Evolutionary conservation across 2,888 invertebrate genomes (phyloP).

Genomic region (Drosophila infuscata): DNA sequence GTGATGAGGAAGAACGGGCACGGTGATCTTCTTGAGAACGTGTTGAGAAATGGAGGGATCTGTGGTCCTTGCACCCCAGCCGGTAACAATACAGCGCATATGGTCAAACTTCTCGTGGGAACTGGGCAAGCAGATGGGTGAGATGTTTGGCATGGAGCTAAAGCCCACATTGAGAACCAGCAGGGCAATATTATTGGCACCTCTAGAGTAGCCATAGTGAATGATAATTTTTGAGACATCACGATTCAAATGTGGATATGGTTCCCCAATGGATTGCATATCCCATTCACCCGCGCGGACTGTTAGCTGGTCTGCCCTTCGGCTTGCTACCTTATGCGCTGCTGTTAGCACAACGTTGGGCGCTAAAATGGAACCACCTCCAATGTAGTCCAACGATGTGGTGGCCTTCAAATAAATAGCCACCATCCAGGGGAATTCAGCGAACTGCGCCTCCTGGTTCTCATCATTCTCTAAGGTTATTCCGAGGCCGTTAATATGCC

Average conservation of each 20-base stretch:
- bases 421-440: slow-evolving; percentile 54
- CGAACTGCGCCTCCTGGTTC: slow-evolving; percentile 21
- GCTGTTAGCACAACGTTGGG: slow-evolving; percentile 90
- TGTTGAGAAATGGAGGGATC: slow-evolving; percentile 86
- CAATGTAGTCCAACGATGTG: background rate
- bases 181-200: slow-evolving; percentile 89
- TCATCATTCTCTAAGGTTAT: rapidly evolving
- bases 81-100: slow-evolving; percentile 73
- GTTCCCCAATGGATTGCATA: slow-evolving; percentile 66
- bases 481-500: background rate
- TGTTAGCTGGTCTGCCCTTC: slow-evolving; percentile 87
- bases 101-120: slow-evolving; percentile 74
- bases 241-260: slow-evolving; percentile 89
- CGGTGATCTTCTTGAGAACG: slow-evolving; percentile 89
- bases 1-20: slow-evolving; percentile 87
- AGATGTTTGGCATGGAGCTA: slow-evolving; percentile 87
- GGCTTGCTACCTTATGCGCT: slow-evolving; percentile 82
- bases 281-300: slow-evolving; percentile 90
- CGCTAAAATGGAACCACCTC: slow-evolving; percentile 58
- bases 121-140: slow-evolving; percentile 87
- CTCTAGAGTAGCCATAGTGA: slow-evolving; percentile 85
- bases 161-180: slow-evolving; percentile 86
- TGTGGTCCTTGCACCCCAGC: slow-evolving; percentile 78
- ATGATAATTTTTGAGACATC: slow-evolving; percentile 86
- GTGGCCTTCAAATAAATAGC: background rate